A percentile compares a stretch with the other conserved stretches of the same genome.
These are phyloP conservation scores for Megastigmus dorsalis DNA, from an alignment of 2,888 invertebrate genomes.

Conservation along the genomic window DNA sequence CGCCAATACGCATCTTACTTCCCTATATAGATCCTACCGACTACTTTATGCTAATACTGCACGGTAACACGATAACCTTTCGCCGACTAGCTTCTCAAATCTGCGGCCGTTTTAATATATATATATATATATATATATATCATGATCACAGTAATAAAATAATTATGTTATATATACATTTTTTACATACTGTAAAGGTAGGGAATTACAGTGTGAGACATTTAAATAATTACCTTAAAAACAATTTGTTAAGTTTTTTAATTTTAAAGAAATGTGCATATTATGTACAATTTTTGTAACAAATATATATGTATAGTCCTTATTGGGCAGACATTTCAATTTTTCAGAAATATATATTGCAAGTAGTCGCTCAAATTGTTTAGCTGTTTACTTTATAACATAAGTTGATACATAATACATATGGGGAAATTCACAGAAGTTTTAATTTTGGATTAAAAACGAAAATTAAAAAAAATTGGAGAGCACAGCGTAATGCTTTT, in stretches of 20 bases:
- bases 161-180: constrained; percentile 14
- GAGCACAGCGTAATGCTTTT: too few species aligned
- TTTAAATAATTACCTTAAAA: constrained; percentile 16
- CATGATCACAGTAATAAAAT: not conserved
- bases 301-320: not conserved
- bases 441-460: not conserved
- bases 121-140: constrained; percentile 19
- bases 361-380: constrained; percentile 22
- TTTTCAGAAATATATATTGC: not conserved
- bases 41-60: too few species aligned
- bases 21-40: too few species aligned
- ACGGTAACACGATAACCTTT: too few species aligned
- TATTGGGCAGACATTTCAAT: not conserved
- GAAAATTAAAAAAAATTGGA: too few species aligned
- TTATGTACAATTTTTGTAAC: not conserved
- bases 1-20: too few species aligned
- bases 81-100: too few species aligned
- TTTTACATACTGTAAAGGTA: not conserved
- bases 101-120: not conserved
- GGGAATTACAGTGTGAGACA: not conserved
- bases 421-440: too few species aligned
- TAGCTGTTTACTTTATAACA: constrained; percentile 1
- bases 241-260: constrained; percentile 45
- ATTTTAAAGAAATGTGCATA: constrained; percentile 34
- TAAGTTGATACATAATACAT: not conserved